Base-by-base conservation (phyloP, 2,113 vertebrate genomes). In the Clarias batrachus region DNA sequence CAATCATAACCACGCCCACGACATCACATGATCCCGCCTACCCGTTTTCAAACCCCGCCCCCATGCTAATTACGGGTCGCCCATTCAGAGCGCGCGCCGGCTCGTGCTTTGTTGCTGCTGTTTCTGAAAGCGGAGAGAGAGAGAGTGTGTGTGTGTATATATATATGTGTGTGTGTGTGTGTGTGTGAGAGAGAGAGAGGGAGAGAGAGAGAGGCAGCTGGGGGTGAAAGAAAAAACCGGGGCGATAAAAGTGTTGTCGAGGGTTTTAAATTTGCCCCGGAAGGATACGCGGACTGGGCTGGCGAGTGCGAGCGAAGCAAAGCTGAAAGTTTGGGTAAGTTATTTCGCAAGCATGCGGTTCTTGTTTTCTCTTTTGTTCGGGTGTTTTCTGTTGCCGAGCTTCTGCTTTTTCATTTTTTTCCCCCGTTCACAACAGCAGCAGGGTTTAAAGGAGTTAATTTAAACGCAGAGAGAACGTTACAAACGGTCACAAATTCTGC, bases 61-160 rank as follows among this genome's bases (percentile, higher is more conserved):
- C 63, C 84, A 96, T 96, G 96, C 94, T 96, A 96, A 96, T 96
- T 92, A 93, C 92, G 80, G 68, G 74, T 90, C 86, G 70, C 81
- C 60, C 70, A 70, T 80, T 96, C 95, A 94, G 93, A 92, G 89
- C 90, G 90, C 70, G 82, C 82, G 73, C 89, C 94, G 93, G 94
- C 88, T 91, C 90, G 93, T 92, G 94, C 95, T 96, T 97, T 96
- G 95, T 96, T 95, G 84, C 68, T 62, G 30, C 48, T 68, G 52
- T 59, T 48, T 52, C 60, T 59, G 62, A 30, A 10, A 1, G 79
- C 33, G 62, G 57, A 78, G 81, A 48, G 48, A 4, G 60, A 13
- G 57, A 4, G 57, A 4, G 1, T 1, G 14, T 17, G 57, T 17
- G 57, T 17, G 57, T 2, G 57, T 17, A 14, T 17, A 14, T 59